Conservation (phyloP, 1,140 invertebrate genomes). For the Drosophila triauraria region DNA sequence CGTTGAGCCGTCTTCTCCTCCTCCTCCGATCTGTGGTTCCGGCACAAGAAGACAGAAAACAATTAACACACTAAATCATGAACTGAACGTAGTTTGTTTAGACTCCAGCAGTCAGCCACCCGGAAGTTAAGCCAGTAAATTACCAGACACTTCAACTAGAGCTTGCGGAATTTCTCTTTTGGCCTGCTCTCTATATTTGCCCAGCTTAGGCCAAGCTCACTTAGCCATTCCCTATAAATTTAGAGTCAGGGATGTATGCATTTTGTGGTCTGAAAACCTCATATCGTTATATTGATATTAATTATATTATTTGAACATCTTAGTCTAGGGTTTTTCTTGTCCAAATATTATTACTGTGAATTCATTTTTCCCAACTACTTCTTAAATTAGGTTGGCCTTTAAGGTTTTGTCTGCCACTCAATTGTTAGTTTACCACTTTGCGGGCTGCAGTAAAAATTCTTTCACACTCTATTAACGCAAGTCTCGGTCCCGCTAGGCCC, state of each 20-base stretch:
- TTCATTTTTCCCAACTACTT: not conserved
- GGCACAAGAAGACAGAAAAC: conserved; percentile 26
- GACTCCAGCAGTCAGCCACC: conserved; percentile 15
- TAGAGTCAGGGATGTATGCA: not conserved
- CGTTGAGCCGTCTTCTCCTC: not conserved
- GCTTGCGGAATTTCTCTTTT: conserved; percentile 38
- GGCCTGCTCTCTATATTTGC: conserved; percentile 12
- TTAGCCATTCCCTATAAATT: not conserved
- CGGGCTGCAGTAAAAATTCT: conserved; percentile 51
- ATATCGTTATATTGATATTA: no score
- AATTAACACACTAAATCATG: conserved; percentile 62
- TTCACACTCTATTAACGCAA: conserved; percentile 75
- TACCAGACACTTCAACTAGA: conserved; percentile 19
- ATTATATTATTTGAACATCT: no score
- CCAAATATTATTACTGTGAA: not conserved
- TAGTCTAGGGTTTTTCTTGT: not conserved
- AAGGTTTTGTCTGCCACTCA: conserved; percentile 11
- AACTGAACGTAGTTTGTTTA: conserved; percentile 36
- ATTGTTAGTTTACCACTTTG: conserved; percentile 21
- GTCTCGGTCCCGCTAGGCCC: conserved; percentile 17
- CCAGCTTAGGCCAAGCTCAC: not conserved
- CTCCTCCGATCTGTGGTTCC: conserved; percentile 1
- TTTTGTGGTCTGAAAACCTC: not conserved
- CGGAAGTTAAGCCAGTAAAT: conserved; percentile 49
- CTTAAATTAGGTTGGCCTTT: conserved; percentile 27